Evolutionary conservation across 2,797 vertebrate genomes (phyloP), one percentile per base, ranked within the genome.

Genomic region (Hippocampus kuda): DNA sequence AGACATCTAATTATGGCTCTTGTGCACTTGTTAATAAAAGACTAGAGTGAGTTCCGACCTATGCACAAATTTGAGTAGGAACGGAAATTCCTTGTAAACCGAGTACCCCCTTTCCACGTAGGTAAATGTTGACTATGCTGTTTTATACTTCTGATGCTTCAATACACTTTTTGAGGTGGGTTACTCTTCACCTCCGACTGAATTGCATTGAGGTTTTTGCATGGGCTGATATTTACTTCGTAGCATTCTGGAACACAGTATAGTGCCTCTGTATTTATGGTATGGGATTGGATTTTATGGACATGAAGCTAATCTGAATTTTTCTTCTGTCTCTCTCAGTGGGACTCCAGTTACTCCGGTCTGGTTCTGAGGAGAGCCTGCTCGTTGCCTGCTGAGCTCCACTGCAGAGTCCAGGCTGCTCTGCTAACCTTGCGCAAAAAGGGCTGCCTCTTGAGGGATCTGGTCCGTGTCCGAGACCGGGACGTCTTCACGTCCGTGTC

Each of bases 401-500:
- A 98, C 65, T 77, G 83, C 6, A 87, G 82, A 11, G 94, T 95
- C 18, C 94, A 93, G 65, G 88, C 91, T 5, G 92, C 93, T 60
- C 92, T 99, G 70, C 85, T 91, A 77, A 88, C 89, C 5, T 86
- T 98, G 63, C 86, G 82, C 66, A 83, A 88, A 16, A 92, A 90
- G 0, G 84, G 86, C 76, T 98, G 94, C 82, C 91, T 98, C 68
- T 92, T 96, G 77, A 92, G 90, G 80, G 96, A 99, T 79, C 87
- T 99, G 82, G 94, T 99, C 2, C 91, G 93, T 11, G 88, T 99
- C 74, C 94, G 96, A 65, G 94, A 93, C 72, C 94, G 94, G 73
- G 95, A 98, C 68, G 86, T 97, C n/a, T 88, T 98, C 83, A 99
- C 96, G 0, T 89, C 93, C 0, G 94, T 99, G 60, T 97, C 94